Conservation (phyloP, 2,888 invertebrate genomes). For the Mesorhabditis belari region DNA sequence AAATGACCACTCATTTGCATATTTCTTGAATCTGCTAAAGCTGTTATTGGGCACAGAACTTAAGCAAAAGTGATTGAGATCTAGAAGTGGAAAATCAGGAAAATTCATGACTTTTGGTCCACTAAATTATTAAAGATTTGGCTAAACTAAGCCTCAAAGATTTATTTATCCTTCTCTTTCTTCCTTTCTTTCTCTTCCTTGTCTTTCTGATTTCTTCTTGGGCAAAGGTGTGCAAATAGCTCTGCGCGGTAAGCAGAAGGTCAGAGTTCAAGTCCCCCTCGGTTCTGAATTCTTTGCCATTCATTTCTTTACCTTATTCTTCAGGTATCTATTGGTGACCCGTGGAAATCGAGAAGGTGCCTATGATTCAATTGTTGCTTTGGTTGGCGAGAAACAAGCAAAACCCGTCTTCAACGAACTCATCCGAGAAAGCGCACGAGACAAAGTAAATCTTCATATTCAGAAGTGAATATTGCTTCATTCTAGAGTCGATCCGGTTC, state of each 20-base stretch:
- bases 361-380: conserved; percentile 20
- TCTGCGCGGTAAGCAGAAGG: conserved; percentile 21
- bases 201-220: too few species aligned
- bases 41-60: too few species aligned
- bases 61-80: conserved; percentile 31
- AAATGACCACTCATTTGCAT: too few species aligned
- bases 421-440: conserved; percentile 33
- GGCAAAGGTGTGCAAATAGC: too few species aligned
- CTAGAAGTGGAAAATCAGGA: conserved; percentile 17
- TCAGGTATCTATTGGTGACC: conserved; percentile 1
- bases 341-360: conserved; percentile 20
- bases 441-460: conserved; percentile 10
- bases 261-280: conserved; percentile 13
- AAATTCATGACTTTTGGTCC: not conserved
- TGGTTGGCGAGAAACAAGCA: conserved; percentile 36
- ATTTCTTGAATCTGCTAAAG: too few species aligned
- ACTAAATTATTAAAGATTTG: too few species aligned
- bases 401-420: conserved; percentile 37
- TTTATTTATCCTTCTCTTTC: too few species aligned
- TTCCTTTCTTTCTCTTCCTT: too few species aligned
- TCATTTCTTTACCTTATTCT: not conserved
- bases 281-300: too few species aligned
- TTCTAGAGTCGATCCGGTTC: conserved; percentile 22
- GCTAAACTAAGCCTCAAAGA: too few species aligned
- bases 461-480: not conserved